phyloP scores from a whole-genome alignment of 2,888 invertebrate genomes.

The Blera fallax region DNA sequence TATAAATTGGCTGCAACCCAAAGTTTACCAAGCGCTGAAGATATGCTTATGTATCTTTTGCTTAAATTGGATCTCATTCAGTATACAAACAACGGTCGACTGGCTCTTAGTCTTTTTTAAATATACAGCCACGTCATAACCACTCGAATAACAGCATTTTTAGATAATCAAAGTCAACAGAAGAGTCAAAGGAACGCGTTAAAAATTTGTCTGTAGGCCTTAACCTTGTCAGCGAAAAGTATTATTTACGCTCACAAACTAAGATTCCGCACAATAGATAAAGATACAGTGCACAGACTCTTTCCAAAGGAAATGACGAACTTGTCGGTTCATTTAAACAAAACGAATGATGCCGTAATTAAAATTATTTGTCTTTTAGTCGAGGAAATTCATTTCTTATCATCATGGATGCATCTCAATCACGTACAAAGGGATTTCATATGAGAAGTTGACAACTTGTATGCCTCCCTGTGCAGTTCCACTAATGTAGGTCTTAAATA shows the following conservation, averaged over 20 bases:
- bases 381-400: slow-evolving; percentile 2
- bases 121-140: background rate
- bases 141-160: background rate
- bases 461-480: background rate
- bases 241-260: background rate
- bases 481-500: too few species aligned
- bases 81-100: too few species aligned
- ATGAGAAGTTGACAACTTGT: background rate
- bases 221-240: slow-evolving; percentile 24
- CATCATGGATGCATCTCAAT: slow-evolving; percentile 7
- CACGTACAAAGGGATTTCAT: background rate
- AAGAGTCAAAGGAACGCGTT: slow-evolving; percentile 9
- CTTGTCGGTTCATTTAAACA: background rate
- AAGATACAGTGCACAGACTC: background rate
- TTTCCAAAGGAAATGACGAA: background rate
- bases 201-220: slow-evolving; percentile 1
- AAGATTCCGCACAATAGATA: slow-evolving; percentile 29
- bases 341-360: slow-evolving; percentile 1
- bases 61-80: background rate
- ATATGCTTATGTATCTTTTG: too few species aligned
- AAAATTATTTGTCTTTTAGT: background rate
- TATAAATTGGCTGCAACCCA: background rate
- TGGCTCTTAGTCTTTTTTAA: background rate
- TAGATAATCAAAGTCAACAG: slow-evolving; percentile 27
- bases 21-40: background rate